phyloP scores from a whole-genome alignment of 2,113 vertebrate species.

The Plecturocebus donacophilus region DNA sequence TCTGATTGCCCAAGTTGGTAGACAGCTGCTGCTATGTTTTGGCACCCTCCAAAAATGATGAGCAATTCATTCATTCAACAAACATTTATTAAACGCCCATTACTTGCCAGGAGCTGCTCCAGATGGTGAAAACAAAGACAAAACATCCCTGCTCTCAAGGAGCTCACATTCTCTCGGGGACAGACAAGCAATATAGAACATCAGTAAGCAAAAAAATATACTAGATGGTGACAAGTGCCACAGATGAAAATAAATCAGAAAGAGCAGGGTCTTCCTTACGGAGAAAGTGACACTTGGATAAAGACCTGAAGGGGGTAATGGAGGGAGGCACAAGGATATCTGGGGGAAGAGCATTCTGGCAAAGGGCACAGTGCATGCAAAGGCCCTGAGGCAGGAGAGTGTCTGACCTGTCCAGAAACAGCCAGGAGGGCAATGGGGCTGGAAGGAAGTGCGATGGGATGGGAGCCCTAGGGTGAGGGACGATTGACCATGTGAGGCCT shows the following conservation, averaged over 20 bases:
- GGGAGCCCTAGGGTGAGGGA: background rate
- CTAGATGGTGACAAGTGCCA: background rate
- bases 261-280: background rate
- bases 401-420: background rate
- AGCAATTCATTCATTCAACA: background rate
- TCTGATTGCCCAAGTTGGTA: background rate
- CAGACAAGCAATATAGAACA: background rate
- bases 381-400: constrained; percentile 28
- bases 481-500: background rate
- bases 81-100: background rate
- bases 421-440: background rate
- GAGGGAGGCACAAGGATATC: background rate
- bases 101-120: background rate
- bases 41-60: background rate
- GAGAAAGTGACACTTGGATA: background rate
- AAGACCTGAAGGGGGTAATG: background rate
- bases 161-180: constrained; percentile 8
- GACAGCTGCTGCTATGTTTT: background rate
- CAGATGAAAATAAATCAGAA: background rate
- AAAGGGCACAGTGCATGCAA: background rate
- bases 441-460: background rate
- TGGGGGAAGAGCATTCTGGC: background rate
- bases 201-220: background rate
- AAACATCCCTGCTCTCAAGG: constrained; percentile 26
- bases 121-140: background rate